A percentile compares a stretch with the other conserved stretches of the same genome.
These are phyloP conservation scores for Cercocebus atys DNA, from an alignment of 2,113 vertebrate genomes.

Conservation along the genomic window DNA sequence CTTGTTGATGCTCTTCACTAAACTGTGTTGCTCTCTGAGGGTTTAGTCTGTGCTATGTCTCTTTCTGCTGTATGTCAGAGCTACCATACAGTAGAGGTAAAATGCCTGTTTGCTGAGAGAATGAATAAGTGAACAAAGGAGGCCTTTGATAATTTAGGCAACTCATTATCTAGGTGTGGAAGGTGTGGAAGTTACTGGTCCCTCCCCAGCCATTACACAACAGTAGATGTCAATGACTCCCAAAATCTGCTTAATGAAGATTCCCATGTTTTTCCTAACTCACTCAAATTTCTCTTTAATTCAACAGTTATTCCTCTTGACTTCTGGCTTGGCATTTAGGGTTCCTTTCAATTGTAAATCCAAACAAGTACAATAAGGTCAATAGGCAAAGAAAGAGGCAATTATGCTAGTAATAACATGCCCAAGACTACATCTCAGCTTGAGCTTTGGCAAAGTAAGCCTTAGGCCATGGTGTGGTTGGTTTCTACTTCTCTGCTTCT, in stretches of 20 bases:
- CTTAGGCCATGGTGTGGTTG: not conserved
- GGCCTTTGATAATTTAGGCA: not conserved
- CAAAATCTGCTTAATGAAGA: not conserved
- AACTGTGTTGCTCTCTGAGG: not conserved
- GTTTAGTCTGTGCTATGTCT: not conserved
- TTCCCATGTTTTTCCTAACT: not conserved
- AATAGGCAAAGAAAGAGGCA: not conserved
- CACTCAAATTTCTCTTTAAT: not conserved
- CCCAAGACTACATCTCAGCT: not conserved
- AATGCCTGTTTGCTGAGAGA: not conserved
- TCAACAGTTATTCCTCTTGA: not conserved
- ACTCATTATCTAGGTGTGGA: not conserved
- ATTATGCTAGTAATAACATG: not conserved
- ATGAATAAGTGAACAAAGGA: not conserved
- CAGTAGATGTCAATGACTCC: not conserved
- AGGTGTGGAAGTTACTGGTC: not conserved
- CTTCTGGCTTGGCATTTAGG: not conserved
- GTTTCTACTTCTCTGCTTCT: not conserved
- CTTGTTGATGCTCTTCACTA: not conserved
- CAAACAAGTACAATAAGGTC: not conserved
- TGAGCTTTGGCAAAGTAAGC: not conserved
- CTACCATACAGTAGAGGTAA: not conserved
- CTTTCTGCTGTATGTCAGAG: not conserved
- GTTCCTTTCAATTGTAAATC: not conserved
- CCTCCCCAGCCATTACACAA: not conserved